A percentile compares a stretch with the other conserved stretches of the same genome.
Conservation (phyloP, 2,113 vertebrate species). For the Halcyon malimbica region DNA sequence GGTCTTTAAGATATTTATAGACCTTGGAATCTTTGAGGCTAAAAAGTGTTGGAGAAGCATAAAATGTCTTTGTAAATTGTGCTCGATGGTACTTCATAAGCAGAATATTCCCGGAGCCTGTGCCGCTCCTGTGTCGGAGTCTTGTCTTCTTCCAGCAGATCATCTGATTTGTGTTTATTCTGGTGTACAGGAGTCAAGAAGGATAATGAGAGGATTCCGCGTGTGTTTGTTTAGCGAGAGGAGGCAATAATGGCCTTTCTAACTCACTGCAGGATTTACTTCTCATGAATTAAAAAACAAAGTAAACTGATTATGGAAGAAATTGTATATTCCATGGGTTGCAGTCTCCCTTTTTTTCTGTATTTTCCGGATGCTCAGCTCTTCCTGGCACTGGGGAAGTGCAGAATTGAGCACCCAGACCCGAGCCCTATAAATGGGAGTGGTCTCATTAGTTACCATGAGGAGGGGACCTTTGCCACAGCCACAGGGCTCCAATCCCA, state of each 20-base stretch:
- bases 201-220: constrained; percentile 55
- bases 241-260: constrained; percentile 48
- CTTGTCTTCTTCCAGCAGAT: constrained; percentile 18
- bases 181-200: constrained; percentile 2
- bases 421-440: background rate
- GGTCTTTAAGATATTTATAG: constrained; percentile 53
- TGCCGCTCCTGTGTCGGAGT: background rate
- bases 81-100: background rate
- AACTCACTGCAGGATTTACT: constrained; percentile 54
- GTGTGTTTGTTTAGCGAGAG: constrained; percentile 41
- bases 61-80: constrained; percentile 49
- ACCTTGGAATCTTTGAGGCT: constrained; percentile 43
- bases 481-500: background rate
- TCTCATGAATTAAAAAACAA: constrained; percentile 56
- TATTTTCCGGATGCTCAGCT: background rate
- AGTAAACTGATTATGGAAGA: constrained; percentile 50
- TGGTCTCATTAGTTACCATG: background rate
- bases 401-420: background rate
- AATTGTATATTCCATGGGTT: background rate
- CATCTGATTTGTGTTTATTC: constrained; percentile 35
- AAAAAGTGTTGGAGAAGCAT: constrained; percentile 52
- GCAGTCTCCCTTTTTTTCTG: background rate
- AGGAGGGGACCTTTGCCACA: background rate
- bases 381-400: background rate
- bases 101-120: background rate